phyloP scores from a whole-genome alignment of 2,113 vertebrate species.

The Cynocephalus volans region DNA sequence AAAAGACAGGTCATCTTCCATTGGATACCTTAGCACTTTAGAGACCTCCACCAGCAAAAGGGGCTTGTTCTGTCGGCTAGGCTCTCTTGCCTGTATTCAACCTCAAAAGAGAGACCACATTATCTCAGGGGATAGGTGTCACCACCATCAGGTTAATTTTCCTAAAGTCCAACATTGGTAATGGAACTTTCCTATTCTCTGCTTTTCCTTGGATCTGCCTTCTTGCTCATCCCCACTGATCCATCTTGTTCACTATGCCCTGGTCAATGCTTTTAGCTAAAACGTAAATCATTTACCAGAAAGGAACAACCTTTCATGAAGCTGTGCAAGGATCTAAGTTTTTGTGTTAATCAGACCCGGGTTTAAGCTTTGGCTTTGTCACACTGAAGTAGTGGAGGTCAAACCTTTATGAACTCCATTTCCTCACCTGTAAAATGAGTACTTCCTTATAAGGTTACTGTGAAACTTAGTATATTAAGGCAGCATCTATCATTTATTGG shows the following conservation, averaged over 20 bases:
- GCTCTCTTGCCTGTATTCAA: slow-evolving; percentile 1
- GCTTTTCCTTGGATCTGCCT: neutral
- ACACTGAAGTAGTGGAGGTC: neutral
- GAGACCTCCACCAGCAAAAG: neutral
- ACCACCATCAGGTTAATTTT: slow-evolving; percentile 1
- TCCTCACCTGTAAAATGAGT: slow-evolving; percentile 12
- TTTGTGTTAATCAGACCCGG: slow-evolving; percentile 4
- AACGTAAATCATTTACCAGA: neutral
- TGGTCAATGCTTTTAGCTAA: slow-evolving; percentile 14
- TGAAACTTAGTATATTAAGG: slow-evolving; percentile 42
- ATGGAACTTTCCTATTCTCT: neutral
- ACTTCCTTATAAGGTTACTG: slow-evolving; percentile 32
- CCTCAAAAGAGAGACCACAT: neutral
- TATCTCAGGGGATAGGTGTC: neutral
- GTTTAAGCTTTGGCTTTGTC: slow-evolving; percentile 47
- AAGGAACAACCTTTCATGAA: neutral
- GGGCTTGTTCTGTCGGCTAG: neutral
- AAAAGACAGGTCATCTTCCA: neutral
- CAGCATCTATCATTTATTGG: slow-evolving; percentile 16
- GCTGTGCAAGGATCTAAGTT: neutral
- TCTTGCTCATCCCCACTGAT: neutral
- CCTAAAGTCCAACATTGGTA: neutral
- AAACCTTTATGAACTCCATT: neutral
- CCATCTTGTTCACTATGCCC: neutral
- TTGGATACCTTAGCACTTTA: neutral